phyloP scores from a whole-genome alignment of 2,113 vertebrate genomes.

The Poicephalus gulielmi region DNA sequence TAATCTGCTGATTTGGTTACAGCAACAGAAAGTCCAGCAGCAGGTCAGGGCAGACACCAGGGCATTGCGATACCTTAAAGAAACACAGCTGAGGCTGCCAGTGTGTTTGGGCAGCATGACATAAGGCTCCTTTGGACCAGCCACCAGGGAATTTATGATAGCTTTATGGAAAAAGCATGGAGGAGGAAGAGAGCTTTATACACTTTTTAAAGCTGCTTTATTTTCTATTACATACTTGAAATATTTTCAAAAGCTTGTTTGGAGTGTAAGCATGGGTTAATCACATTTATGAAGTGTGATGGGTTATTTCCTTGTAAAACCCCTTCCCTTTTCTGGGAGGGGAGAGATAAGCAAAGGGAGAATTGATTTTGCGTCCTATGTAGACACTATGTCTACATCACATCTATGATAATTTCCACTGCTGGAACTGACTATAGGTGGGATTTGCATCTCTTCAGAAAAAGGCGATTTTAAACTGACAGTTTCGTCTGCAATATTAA shows the following conservation, averaged over 20 bases:
- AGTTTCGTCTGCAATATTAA: background rate
- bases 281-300: background rate
- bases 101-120: background rate
- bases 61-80: background rate
- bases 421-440: background rate
- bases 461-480: background rate
- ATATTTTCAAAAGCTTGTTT: background rate
- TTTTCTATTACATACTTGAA: background rate
- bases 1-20: background rate
- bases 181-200: background rate
- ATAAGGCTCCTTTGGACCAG: background rate
- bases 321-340: background rate
- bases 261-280: background rate
- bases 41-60: background rate
- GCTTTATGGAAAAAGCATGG: background rate
- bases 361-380: background rate
- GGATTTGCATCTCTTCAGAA: background rate
- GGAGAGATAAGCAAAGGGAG: background rate
- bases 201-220: background rate
- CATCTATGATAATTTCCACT: background rate
- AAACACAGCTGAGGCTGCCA: background rate
- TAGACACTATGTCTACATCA: background rate
- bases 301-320: background rate
- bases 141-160: background rate
- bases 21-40: background rate